These are phyloP conservation scores for Lophura nycthemera DNA, from an alignment of 2,113 vertebrate species.

Conservation along the genomic window DNA sequence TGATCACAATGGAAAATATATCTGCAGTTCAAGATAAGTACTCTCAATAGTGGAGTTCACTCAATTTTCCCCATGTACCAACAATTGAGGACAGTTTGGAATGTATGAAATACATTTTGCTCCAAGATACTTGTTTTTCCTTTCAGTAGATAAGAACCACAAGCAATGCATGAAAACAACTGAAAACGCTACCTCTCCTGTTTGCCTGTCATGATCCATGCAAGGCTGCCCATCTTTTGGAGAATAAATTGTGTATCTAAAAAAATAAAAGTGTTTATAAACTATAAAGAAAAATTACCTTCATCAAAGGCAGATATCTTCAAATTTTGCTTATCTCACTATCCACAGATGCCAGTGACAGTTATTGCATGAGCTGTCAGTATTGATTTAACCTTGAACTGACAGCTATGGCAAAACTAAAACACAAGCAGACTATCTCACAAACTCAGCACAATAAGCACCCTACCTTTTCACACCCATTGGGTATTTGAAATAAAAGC, in stretches of 20 bases:
- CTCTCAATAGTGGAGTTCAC: background rate
- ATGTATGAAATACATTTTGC: background rate
- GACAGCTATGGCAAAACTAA: background rate
- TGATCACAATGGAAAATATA: background rate
- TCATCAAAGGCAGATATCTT: background rate
- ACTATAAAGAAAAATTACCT: fast-evolving
- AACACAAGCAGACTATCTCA: background rate
- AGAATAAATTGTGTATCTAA: conserved; percentile 96
- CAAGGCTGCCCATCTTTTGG: conserved; percentile 98
- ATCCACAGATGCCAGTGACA: fast-evolving
- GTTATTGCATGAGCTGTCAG: background rate
- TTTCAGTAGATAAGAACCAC: background rate
- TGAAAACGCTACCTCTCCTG: conserved; percentile 88
- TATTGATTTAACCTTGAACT: background rate
- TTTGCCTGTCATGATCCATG: conserved; percentile 99
- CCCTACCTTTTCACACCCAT: fast-evolving
- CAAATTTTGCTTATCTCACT: background rate
- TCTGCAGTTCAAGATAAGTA: background rate
- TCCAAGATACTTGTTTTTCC: background rate
- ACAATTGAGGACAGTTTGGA: background rate
- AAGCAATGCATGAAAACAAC: background rate
- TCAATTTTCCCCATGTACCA: background rate
- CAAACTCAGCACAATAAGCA: background rate
- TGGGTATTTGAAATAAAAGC: background rate
- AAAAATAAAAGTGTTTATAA: background rate